phyloP scores from a whole-genome alignment of 1,140 invertebrate species.

The Marisa cornuarietis region DNA sequence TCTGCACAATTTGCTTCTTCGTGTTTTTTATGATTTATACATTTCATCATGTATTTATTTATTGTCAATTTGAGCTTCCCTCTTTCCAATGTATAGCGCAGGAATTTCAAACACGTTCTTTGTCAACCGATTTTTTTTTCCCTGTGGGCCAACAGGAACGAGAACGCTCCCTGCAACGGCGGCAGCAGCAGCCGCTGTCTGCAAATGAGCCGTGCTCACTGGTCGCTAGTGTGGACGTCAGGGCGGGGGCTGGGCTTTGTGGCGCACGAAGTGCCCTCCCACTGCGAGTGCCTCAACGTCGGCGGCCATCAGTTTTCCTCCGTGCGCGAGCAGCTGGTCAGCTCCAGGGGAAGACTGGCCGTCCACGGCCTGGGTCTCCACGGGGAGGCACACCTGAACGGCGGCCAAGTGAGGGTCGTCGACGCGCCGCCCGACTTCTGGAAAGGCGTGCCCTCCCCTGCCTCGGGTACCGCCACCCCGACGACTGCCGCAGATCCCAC shows the following conservation, averaged over 20 bases:
- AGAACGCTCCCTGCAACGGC: slow-evolving; percentile 29
- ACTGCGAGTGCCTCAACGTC: slow-evolving; percentile 38
- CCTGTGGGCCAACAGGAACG: slow-evolving; percentile 23
- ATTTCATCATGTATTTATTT: too few species aligned
- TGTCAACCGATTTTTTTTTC: neutral
- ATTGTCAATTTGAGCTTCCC: too few species aligned
- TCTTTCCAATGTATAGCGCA: too few species aligned
- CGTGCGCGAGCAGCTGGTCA: too few species aligned
- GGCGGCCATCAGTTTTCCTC: neutral
- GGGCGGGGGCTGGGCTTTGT: slow-evolving; percentile 23
- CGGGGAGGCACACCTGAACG: neutral
- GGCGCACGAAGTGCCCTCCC: slow-evolving; percentile 37
- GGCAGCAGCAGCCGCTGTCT: slow-evolving; percentile 22
- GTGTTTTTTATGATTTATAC: too few species aligned
- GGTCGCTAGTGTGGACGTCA: slow-evolving; percentile 32
- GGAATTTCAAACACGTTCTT: too few species aligned
- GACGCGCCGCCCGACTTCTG: neutral
- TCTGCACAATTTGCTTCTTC: too few species aligned
- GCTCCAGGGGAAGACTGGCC: neutral
- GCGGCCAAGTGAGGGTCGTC: neutral
- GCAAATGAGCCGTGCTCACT: slow-evolving; percentile 35
- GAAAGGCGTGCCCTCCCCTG: neutral
- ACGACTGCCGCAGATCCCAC: too few species aligned
- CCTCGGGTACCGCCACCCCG: neutral
- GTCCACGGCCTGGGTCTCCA: neutral